Percentiles rank a stretch among this genome's conserved stretches.
Conservation (phyloP, 2,113 vertebrate species). For the Campylomormyrus tamandua region DNA sequence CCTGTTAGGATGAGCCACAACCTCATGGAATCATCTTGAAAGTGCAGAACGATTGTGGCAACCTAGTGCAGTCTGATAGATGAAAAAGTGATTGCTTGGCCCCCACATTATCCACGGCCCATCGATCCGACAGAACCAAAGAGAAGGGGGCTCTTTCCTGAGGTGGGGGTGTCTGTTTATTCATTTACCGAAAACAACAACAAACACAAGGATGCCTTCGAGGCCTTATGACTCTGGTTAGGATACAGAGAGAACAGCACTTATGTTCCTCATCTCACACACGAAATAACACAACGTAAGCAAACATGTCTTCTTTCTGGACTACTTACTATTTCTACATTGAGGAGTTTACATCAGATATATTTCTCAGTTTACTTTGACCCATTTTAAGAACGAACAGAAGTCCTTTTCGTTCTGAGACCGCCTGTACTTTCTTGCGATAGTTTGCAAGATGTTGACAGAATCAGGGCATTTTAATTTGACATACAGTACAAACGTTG, state of each 20-base stretch:
- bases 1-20: background rate
- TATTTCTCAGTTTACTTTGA: conserved; percentile 35
- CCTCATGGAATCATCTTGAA: background rate
- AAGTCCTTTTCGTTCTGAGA: conserved; percentile 41
- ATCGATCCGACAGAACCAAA: background rate
- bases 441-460: conserved; percentile 50
- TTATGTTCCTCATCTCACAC: background rate
- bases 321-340: background rate
- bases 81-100: background rate
- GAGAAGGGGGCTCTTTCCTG: background rate
- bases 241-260: background rate
- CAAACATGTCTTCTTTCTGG: background rate
- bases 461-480: conserved; percentile 63
- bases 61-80: background rate
- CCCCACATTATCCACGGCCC: background rate
- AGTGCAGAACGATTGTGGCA: background rate
- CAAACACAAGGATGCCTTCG: background rate
- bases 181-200: background rate
- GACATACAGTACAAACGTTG: conserved; percentile 57
- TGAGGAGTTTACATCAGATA: conserved; percentile 33
- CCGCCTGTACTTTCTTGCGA: conserved; percentile 43
- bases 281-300: background rate
- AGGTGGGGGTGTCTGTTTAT: background rate
- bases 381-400: conserved; percentile 26
- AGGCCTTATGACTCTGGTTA: background rate